Evolutionary conservation across 1,140 invertebrate genomes (phyloP).

Genomic region (Orchestia grillus): DNA sequence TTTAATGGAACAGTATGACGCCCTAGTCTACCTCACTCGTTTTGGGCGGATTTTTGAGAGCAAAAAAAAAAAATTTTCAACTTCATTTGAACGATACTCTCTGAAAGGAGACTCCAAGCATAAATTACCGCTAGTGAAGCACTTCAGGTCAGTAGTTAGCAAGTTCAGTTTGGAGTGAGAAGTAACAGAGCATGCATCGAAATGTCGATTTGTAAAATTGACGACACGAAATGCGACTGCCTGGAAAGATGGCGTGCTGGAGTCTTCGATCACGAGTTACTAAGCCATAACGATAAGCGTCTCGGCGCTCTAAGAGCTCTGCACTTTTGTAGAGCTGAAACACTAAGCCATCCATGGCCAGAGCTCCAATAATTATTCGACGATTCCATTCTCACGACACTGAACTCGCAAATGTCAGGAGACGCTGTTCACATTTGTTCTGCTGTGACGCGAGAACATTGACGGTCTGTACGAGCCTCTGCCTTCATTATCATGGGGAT

Average conservation of each 20-base stretch:
- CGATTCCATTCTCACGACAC: not conserved
- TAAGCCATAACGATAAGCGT: conserved; percentile 4
- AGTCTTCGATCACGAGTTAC: conserved; percentile 5
- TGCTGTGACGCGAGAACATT: not conserved
- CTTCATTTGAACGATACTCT: no score
- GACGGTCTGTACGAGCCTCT: not conserved
- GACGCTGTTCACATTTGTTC: not conserved
- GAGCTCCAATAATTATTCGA: conserved; percentile 11
- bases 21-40: no score
- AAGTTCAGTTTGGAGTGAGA: not conserved
- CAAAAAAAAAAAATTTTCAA: no score
- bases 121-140: no score
- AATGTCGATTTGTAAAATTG: not conserved
- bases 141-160: not conserved
- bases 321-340: not conserved
- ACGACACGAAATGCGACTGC: not conserved
- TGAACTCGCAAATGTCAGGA: not conserved
- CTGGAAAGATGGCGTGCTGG: not conserved
- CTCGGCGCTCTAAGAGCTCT: conserved; percentile 17
- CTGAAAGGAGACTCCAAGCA: no score
- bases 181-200: not conserved
- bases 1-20: no score
- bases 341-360: not conserved
- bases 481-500: not conserved
- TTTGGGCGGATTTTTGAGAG: no score